Evolutionary conservation across 1,140 invertebrate genomes (phyloP).

Genomic region (Drosophila simulans): DNA sequence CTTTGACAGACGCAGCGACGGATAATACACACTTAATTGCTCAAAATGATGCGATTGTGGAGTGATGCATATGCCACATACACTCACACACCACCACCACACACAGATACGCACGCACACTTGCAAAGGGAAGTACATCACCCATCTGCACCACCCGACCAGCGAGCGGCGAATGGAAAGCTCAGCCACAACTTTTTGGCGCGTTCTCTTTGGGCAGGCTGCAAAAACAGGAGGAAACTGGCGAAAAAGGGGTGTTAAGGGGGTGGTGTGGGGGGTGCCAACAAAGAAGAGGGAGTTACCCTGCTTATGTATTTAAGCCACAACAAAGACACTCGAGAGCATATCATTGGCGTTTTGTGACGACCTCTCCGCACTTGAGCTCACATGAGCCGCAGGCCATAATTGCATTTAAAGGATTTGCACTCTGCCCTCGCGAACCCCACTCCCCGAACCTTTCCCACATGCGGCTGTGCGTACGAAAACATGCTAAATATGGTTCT

Average conservation of each 20-base stretch:
- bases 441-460: conserved; percentile 11
- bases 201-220: conserved; percentile 29
- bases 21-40: conserved; percentile 83
- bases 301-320: conserved; percentile 62
- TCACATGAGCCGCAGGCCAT: conserved; percentile 56
- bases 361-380: conserved; percentile 46
- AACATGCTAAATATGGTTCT: conserved; percentile 39
- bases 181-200: conserved; percentile 58
- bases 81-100: conserved; percentile 6
- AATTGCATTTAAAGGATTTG: conserved; percentile 78
- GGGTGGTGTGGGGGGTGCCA: background rate
- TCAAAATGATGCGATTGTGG: conserved; percentile 79
- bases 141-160: conserved; percentile 37
- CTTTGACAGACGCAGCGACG: conserved; percentile 73
- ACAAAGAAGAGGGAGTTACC: conserved; percentile 27
- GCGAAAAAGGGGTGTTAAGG: background rate
- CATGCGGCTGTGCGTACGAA: conserved; percentile 47
- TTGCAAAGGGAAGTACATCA: background rate
- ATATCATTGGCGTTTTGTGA: conserved; percentile 74
- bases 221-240: conserved; percentile 5
- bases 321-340: conserved; percentile 74
- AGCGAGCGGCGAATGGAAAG: conserved; percentile 48
- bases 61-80: conserved; percentile 64
- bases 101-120: conserved; percentile 29
- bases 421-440: conserved; percentile 5